Percentiles rank a stretch among this genome's conserved stretches.
Conservation (phyloP, 2,797 vertebrate genomes). For the Rhabdophis nuchalis region DNA sequence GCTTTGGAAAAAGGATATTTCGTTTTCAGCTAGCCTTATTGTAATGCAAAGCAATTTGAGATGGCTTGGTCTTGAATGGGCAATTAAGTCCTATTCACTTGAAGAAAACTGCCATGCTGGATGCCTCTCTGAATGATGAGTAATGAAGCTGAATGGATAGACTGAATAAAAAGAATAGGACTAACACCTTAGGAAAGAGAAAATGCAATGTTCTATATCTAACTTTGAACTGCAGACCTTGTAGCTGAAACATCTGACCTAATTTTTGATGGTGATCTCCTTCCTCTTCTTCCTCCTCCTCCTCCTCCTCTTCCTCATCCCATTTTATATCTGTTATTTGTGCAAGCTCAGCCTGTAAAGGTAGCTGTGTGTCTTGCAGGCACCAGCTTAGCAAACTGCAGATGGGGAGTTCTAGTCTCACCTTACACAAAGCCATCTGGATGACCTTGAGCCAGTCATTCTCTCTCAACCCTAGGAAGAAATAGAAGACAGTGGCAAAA, state of each 20-base stretch:
- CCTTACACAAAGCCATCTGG: neutral
- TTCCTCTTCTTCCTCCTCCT: neutral
- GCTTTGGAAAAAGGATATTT: neutral
- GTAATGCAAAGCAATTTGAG: neutral
- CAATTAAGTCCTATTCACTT: neutral
- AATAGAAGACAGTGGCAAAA: neutral
- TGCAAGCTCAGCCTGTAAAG: neutral
- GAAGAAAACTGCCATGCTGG: neutral
- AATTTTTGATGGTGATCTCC: neutral
- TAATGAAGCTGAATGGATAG: neutral
- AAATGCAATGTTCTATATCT: neutral
- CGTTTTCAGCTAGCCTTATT: neutral
- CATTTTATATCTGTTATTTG: neutral
- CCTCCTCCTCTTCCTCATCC: neutral
- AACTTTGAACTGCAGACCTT: neutral
- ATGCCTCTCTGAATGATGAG: neutral
- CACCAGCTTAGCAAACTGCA: neutral
- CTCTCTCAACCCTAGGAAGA: neutral
- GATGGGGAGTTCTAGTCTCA: neutral
- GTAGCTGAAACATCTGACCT: neutral
- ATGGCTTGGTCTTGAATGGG: neutral
- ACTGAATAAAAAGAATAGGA: neutral
- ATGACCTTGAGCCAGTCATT: neutral
- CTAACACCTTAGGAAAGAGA: neutral
- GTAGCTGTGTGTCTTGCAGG: neutral